These are phyloP conservation scores for Heterodera filipjevi DNA, from an alignment of 2,888 invertebrate genomes.

Conservation along the genomic window DNA sequence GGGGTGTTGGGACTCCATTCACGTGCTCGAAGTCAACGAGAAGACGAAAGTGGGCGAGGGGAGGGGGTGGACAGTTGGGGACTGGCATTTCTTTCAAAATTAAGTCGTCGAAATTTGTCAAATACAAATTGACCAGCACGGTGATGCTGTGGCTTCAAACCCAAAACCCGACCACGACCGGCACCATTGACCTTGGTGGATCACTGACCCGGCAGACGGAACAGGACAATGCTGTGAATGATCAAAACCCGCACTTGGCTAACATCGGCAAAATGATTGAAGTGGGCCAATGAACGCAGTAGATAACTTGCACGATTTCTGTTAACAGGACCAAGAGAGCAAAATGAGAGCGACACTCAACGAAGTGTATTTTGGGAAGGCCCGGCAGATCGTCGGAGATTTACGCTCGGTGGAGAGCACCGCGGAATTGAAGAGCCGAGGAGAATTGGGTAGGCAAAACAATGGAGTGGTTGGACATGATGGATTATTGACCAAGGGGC, in stretches of 20 bases:
- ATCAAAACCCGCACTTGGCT: constrained; percentile 92
- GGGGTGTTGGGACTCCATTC: constrained; percentile 99
- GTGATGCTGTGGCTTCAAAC: constrained; percentile 99
- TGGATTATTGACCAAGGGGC: too few relatives aligned
- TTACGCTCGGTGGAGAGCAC: constrained; percentile 82
- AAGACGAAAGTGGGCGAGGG: constrained; percentile 73
- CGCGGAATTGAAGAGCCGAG: constrained; percentile 82
- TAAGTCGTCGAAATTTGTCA: constrained; percentile 80
- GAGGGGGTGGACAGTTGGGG: constrained; percentile 29
- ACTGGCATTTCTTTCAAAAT: background rate
- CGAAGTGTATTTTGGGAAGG: constrained; percentile 98
- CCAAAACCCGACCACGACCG: constrained; percentile 83
- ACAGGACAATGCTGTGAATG: constrained; percentile 85
- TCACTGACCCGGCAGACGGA: constrained; percentile 96
- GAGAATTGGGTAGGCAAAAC: constrained; percentile 72
- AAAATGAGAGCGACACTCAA: constrained; percentile 97
- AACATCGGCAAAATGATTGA: constrained; percentile 99
- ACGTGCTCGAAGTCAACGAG: constrained; percentile 90
- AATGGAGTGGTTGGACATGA: background rate
- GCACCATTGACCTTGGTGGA: constrained; percentile 98
- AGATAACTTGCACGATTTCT: background rate
- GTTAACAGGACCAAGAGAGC: constrained; percentile 87
- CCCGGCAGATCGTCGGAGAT: constrained; percentile 94
- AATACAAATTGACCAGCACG: constrained; percentile 97
- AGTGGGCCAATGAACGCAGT: constrained; percentile 63